Evolutionary conservation across 2,888 invertebrate genomes (phyloP), one percentile per base, ranked within the genome.

Genomic region (Drosophila gaucha): DNA sequence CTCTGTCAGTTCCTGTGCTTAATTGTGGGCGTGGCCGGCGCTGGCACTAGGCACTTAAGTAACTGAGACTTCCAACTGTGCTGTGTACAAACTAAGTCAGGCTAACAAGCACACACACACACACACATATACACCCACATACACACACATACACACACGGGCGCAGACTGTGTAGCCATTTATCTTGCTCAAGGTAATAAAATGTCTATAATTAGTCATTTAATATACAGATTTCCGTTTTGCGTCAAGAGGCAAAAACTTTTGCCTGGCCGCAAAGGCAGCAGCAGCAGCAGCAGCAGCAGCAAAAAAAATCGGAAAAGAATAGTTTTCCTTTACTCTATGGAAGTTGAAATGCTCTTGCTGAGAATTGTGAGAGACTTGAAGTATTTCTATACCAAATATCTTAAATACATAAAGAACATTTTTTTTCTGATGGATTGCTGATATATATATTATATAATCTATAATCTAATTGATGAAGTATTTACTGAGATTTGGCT

Each of bases 171-270:
- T 75, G 59, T 67, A 71, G 72, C 84, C 78, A 85, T 85, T 85
- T 85, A 87, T 85, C 84, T 85, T 87, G 88, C 89, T 89, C 88
- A 87, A 85, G 89, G 84, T 87, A 89, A 86, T 87, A 88, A 87
- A 80, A 89, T 90, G 89, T 82, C 89, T 88, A 87, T 90, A 89
- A 89, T 89, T 90, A 89, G 90, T 86, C 89, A 88, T 89, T 90
- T 88, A 90, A 90, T 90, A 89, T 88, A 88, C 88, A 86, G 88
- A 90, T 90, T 89, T 90, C 86, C 89, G 82, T 64, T 80, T 84
- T 86, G 89, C 89, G 84, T 89, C 84, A 87, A 85, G 89, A 86
- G 84, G 89, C 89, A 75, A 85, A 80, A 86, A 87, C 74, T 89
- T 86, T 83, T 67, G 79, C 82, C 69, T 59, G 44, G 47, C 52